Base-by-base conservation (phyloP, 1,140 invertebrate genomes). In the Melanaphis sacchari region DNA sequence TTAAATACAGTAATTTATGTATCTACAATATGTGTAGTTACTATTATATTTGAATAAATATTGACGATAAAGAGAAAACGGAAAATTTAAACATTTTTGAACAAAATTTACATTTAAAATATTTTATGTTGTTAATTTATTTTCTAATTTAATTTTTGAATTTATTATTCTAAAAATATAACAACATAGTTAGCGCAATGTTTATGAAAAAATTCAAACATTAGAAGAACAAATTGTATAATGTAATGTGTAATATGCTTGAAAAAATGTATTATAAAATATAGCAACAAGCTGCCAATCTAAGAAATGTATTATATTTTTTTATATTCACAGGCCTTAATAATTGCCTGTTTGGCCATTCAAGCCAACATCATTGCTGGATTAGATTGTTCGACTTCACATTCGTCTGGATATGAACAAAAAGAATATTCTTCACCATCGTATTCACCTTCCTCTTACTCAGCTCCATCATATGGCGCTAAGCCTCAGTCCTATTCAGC, bases 401-500 rank as follows among this genome's bases (percentile, higher is more conserved):
- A 93, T 38, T n/a, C 66, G 24, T 54, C 91, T 1, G 91, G 41
- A n/a, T 54, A 93, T 54, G 91, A 36, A 81, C 91, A 84, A n/a
- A 92, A 76, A 2, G 43, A 49, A 46, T 52, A 92, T 36, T 95
- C 76, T n/a, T 66, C 52, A 21, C 52, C 89, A 21, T 26, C 90
- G 24, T 91, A 66, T 38, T 26, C 88, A 21, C 31, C 46, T 87
- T 43, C 94, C 40, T 88, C 92, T 38, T 93, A 92, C 84, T 90
- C 94, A 84, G 92, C 94, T 52, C 93, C 94, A 84, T n/a, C 94
- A 31, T 94, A 94, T 40, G 59, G 94, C 18, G 21, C 46, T 6
- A 76, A 88, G 31, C 89, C 49, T 9, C 59, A 93, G 92, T 93
- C 93, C 21, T 93, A 93, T 85, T 46, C 84, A 26, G 81, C 93